phyloP scores from a whole-genome alignment of 1,140 invertebrate genomes.

The Conopomorpha cramerella region DNA sequence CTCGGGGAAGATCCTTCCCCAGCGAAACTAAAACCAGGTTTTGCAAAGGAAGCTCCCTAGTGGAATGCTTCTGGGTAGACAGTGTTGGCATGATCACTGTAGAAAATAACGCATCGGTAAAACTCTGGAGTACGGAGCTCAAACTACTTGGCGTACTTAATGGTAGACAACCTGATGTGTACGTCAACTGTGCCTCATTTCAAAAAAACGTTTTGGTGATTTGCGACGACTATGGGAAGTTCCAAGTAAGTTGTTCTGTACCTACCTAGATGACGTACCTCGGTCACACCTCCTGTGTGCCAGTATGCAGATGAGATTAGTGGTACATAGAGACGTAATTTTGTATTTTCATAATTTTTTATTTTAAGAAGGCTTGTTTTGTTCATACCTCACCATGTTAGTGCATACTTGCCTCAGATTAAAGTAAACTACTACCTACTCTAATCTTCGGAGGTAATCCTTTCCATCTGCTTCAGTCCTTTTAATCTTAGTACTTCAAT shows the following conservation, averaged over 20 bases:
- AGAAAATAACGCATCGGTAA: conserved; percentile 32
- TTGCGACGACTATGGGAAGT: conserved; percentile 24
- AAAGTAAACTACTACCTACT: too few species aligned
- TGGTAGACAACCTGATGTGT: conserved; percentile 20
- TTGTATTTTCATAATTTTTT: too few species aligned
- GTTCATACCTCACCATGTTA: too few species aligned
- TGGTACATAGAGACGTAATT: too few species aligned
- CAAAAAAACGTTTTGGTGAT: conserved; percentile 30
- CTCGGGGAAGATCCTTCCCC: conserved; percentile 15
- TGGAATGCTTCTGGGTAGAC: conserved; percentile 25
- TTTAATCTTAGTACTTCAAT: too few species aligned
- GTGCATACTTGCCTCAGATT: too few species aligned
- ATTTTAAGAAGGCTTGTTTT: too few species aligned
- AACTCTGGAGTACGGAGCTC: conserved; percentile 27
- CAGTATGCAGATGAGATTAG: too few species aligned
- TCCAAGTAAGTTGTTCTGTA: conserved; percentile 22
- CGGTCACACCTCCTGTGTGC: too few species aligned
- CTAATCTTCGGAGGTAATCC: too few species aligned
- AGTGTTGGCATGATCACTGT: conserved; percentile 30
- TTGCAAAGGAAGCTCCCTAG: conserved; percentile 17
- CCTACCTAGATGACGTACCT: too few species aligned
- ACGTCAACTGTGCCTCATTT: conserved; percentile 25
- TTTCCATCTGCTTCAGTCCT: too few species aligned
- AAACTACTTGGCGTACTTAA: conserved; percentile 24
- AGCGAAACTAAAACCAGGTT: conserved; percentile 15